Evolutionary conservation across 2,797 vertebrate species (phyloP).

Genomic region (Macroramphosus scolopax): DNA sequence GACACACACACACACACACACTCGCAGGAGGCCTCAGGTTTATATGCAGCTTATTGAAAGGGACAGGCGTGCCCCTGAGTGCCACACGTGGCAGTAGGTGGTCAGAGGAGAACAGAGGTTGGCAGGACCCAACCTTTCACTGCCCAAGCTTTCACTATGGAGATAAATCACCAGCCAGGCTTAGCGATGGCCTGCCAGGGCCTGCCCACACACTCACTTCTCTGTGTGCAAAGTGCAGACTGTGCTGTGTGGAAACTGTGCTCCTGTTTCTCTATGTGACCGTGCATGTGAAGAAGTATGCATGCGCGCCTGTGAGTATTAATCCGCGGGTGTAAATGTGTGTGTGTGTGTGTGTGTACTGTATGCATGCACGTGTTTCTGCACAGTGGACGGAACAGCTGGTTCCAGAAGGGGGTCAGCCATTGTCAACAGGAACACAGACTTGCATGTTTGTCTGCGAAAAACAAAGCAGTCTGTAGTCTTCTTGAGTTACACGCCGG

Average conservation of each 20-base stretch:
- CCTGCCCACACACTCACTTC: conserved; percentile 66
- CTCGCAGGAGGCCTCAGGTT: conserved; percentile 54
- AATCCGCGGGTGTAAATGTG: conserved; percentile 37
- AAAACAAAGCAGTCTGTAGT: conserved; percentile 67
- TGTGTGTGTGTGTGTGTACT: conserved; percentile 33
- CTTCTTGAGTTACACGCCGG: conserved; percentile 53
- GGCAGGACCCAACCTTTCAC: conserved; percentile 71
- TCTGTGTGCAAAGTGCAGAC: conserved; percentile 61
- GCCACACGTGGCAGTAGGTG: conserved; percentile 67
- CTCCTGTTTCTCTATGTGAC: conserved; percentile 14
- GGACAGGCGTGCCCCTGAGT: conserved; percentile 72
- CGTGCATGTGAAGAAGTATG: too few relatives aligned
- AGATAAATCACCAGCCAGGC: conserved; percentile 72
- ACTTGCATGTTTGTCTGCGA: conserved; percentile 63
- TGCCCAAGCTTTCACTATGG: conserved; percentile 71
- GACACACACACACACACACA: conserved; percentile 11
- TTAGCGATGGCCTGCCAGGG: conserved; percentile 61
- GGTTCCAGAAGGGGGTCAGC: conserved; percentile 70
- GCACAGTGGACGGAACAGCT: conserved; percentile 68
- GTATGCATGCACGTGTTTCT: conserved; percentile 53
- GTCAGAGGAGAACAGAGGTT: conserved; percentile 73
- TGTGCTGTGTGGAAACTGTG: conserved; percentile 57
- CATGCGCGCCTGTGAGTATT: conserved; percentile 46
- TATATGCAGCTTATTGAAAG: conserved; percentile 69
- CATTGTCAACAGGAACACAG: conserved; percentile 74